phyloP scores from a whole-genome alignment of 1,140 invertebrate genomes.

The Calliphora vicina region DNA sequence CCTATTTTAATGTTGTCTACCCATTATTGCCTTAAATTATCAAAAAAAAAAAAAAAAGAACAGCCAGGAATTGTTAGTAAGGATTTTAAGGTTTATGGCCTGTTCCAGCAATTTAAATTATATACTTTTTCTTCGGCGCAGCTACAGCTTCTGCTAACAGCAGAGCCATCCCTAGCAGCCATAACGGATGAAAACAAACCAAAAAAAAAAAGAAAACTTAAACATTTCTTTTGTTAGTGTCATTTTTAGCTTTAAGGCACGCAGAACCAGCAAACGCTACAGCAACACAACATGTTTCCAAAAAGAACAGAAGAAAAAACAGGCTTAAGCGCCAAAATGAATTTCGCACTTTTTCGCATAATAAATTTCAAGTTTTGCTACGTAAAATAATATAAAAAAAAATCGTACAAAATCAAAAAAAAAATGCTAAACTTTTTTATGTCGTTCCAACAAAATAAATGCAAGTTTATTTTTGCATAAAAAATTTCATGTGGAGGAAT shows the following conservation, averaged over 20 bases:
- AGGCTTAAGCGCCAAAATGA: constrained; percentile 56
- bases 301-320: constrained; percentile 39
- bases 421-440: no score
- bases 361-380: constrained; percentile 61
- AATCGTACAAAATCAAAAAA: no score
- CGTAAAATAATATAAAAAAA: constrained; percentile 25
- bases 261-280: neutral
- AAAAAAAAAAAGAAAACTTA: neutral
- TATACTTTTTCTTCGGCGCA: constrained; percentile 53
- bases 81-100: constrained; percentile 59
- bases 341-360: constrained; percentile 64
- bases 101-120: constrained; percentile 57
- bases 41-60: constrained; percentile 11
- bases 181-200: neutral
- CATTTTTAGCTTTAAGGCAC: constrained; percentile 27
- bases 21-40: constrained; percentile 26
- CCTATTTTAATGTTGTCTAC: constrained; percentile 19
- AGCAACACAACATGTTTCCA: constrained; percentile 3
- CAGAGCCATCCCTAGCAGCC: neutral
- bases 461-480: constrained; percentile 33
- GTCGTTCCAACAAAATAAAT: neutral
- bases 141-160: neutral
- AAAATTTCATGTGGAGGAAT: neutral
- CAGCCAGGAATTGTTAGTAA: constrained; percentile 18
- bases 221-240: constrained; percentile 1